phyloP scores from a whole-genome alignment of 2,888 invertebrate genomes.

The Ophioninae sp. region DNA sequence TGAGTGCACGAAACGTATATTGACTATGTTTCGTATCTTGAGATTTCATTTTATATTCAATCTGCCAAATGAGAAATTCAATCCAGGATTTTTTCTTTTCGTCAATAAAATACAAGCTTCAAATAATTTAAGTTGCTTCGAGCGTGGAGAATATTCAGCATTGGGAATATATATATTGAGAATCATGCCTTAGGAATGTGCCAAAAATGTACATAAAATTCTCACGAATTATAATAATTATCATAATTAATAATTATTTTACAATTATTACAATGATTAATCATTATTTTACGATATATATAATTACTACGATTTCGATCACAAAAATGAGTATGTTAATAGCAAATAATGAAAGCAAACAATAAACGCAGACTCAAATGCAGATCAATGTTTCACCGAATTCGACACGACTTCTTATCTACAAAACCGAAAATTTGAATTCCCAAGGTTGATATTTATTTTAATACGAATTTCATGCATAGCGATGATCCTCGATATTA shows the following conservation, averaged over 20 bases:
- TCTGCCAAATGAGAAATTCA: neutral
- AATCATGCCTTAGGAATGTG: neutral
- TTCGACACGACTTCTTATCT: too few species aligned
- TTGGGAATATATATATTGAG: neutral
- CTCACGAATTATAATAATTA: too few species aligned
- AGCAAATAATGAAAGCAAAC: neutral
- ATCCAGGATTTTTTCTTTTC: neutral
- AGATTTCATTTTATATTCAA: neutral
- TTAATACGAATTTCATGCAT: too few species aligned
- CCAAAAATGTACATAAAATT: neutral
- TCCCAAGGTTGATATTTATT: too few species aligned
- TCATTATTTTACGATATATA: neutral
- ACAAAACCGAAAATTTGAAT: too few species aligned
- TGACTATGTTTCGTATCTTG: neutral
- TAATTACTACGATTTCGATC: neutral
- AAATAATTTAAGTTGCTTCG: neutral
- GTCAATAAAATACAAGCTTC: neutral
- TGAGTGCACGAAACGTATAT: constrained; percentile 75
- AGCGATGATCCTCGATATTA: too few species aligned
- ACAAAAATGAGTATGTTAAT: neutral
- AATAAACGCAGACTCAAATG: neutral
- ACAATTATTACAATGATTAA: too few species aligned
- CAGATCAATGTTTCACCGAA: too few species aligned
- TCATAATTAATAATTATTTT: neutral
- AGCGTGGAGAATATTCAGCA: neutral